These are phyloP conservation scores for Amphipoea lucens DNA, from an alignment of 2,888 invertebrate species.

Conservation along the genomic window DNA sequence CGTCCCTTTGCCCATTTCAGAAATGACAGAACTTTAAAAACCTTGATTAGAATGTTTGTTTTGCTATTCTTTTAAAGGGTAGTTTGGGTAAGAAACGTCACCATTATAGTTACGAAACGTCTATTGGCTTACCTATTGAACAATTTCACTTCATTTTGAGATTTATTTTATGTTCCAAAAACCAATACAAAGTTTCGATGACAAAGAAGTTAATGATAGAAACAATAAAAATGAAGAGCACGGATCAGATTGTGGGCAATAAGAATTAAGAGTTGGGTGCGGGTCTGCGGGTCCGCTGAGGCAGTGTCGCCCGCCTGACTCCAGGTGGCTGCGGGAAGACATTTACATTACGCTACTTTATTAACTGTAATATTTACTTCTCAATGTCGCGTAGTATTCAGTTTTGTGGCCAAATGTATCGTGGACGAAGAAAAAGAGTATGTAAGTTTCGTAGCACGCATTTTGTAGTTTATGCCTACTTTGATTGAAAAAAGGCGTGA, in stretches of 20 bases:
- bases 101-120: neutral
- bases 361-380: neutral
- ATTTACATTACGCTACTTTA: slow-evolving; percentile 63
- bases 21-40: slow-evolving; percentile 7
- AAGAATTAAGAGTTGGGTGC: slow-evolving; percentile 66
- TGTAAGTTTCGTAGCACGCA: neutral
- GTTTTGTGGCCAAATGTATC: neutral
- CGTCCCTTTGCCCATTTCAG: neutral
- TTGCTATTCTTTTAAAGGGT: neutral
- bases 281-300: slow-evolving; percentile 67
- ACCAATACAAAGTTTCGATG: slow-evolving; percentile 41
- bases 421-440: neutral
- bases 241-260: slow-evolving; percentile 54
- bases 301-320: slow-evolving; percentile 64
- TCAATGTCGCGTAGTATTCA: neutral
- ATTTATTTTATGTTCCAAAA: slow-evolving; percentile 28
- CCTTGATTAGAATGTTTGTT: slow-evolving; percentile 10
- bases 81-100: neutral
- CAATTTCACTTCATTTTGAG: neutral
- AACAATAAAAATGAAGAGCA: slow-evolving; percentile 54
- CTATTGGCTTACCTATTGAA: slow-evolving; percentile 16
- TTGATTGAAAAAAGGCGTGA: neutral
- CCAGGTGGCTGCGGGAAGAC: slow-evolving; percentile 67
- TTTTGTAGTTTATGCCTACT: neutral
- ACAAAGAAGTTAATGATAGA: slow-evolving; percentile 49